phyloP scores from a whole-genome alignment of 2,797 vertebrate genomes.

The Neomorphus geoffroyi region DNA sequence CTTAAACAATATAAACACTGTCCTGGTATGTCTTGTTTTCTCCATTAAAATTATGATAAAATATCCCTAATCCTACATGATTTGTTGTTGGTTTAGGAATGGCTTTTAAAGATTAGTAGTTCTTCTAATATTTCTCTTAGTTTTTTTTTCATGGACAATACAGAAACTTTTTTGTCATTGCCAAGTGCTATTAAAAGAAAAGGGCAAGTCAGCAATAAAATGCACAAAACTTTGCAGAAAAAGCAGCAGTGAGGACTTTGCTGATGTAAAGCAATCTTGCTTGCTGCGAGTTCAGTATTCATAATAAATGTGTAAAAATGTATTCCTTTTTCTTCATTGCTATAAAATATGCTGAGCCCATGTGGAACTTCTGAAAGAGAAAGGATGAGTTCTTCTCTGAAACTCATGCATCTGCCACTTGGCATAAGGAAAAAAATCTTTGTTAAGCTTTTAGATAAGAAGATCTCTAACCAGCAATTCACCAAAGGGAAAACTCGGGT shows the following conservation, averaged over 20 bases:
- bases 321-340: neutral
- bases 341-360: neutral
- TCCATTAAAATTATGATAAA: neutral
- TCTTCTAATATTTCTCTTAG: neutral
- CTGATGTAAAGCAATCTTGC: neutral
- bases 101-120: neutral
- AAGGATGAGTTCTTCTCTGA: neutral
- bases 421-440: neutral
- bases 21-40: slow-evolving; percentile 5
- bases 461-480: neutral
- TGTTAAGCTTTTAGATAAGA: neutral
- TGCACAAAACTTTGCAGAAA: neutral
- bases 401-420: neutral
- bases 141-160: neutral
- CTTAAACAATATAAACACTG: neutral
- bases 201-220: neutral
- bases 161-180: neutral
- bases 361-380: neutral
- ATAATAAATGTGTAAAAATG: neutral
- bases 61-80: neutral
- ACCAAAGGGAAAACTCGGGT: neutral
- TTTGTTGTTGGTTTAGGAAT: neutral
- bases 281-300: neutral
- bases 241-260: neutral
- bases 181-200: neutral